Evolutionary conservation across 1,140 invertebrate genomes (phyloP).

Genomic region (Apis cerana): DNA sequence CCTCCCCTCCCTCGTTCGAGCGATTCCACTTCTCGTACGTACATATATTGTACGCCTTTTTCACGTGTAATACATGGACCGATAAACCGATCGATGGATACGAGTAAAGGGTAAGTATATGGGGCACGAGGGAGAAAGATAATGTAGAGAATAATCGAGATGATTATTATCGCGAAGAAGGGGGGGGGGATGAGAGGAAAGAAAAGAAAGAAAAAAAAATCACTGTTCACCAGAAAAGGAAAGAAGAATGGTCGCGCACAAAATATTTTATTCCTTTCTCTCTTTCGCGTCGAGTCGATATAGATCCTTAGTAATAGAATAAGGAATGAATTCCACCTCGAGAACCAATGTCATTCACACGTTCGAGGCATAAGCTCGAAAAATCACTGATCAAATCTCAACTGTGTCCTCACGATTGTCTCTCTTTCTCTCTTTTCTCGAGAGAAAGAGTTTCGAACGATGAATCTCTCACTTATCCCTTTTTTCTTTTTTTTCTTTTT

Average conservation of each 20-base stretch:
- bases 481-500: too few species aligned
- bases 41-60: too few species aligned
- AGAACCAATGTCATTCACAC: constrained; percentile 26
- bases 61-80: too few species aligned
- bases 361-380: constrained; percentile 19
- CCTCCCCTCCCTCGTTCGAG: too few species aligned
- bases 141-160: too few species aligned
- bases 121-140: too few species aligned
- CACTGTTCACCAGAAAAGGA: constrained; percentile 26
- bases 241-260: constrained; percentile 12
- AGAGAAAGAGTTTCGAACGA: neutral
- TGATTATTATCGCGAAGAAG: too few species aligned
- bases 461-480: constrained; percentile 9
- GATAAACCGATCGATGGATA: too few species aligned
- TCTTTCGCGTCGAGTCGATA: neutral
- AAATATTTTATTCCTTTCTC: neutral
- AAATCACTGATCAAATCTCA: constrained; percentile 32
- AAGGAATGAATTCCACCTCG: constrained; percentile 31
- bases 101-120: too few species aligned
- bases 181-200: too few species aligned
- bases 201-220: neutral
- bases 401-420: constrained; percentile 22
- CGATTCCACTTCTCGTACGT: too few species aligned
- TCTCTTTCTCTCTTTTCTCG: neutral
- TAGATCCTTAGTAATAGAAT: constrained; percentile 33